Evolutionary conservation across 2,797 vertebrate genomes (phyloP).

Genomic region (Apodemus agrarius): DNA sequence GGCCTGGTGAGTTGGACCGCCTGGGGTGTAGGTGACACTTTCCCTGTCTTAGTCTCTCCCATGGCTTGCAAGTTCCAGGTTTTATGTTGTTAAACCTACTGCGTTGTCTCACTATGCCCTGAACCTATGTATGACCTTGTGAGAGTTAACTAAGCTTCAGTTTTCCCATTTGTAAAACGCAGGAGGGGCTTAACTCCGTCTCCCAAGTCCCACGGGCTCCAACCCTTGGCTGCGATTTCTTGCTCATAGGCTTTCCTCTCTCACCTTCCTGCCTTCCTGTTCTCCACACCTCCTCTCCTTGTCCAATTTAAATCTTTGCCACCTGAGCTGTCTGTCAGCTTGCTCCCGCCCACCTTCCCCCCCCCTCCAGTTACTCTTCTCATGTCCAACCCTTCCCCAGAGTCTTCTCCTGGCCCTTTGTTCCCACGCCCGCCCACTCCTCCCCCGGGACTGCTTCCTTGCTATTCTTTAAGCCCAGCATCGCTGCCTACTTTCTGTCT

Average conservation of each 20-base stretch:
- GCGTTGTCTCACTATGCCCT: neutral
- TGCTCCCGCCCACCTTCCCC: neutral
- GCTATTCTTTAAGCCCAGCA: neutral
- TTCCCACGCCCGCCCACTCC: neutral
- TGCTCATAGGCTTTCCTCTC: neutral
- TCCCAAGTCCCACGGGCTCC: neutral
- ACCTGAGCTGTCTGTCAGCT: neutral
- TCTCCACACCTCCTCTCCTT: neutral
- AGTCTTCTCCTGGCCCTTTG: neutral
- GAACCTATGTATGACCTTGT: neutral
- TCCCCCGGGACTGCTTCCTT: neutral
- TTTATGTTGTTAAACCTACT: neutral
- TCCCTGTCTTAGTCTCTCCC: neutral
- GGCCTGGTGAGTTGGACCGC: neutral
- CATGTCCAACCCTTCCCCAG: conserved; percentile 22
- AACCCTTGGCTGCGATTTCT: neutral
- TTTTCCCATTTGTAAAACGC: neutral
- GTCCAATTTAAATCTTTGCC: neutral
- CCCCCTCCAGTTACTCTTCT: neutral
- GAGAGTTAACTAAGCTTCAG: neutral
- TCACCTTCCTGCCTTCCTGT: neutral
- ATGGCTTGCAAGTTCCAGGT: neutral
- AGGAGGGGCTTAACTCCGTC: neutral
- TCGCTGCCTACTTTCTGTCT: conserved; percentile 9
- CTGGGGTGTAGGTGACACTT: neutral